A percentile compares a stretch with the other conserved stretches of the same genome.
These are phyloP conservation scores for Mimachlamys varia DNA, from an alignment of 2,888 invertebrate species.

Conservation along the genomic window DNA sequence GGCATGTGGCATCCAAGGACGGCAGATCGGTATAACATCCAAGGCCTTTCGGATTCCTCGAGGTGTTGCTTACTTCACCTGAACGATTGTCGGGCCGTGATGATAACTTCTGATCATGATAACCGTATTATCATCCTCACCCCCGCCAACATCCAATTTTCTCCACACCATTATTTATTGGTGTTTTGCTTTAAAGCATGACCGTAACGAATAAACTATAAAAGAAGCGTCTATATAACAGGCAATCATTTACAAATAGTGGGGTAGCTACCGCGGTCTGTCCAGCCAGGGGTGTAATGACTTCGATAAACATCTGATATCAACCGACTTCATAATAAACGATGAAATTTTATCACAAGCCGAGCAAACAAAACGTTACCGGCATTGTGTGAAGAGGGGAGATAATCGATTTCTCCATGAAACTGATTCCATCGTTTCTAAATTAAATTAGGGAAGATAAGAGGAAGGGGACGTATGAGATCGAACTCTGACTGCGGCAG, in stretches of 20 bases:
- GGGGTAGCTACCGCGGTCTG: conserved; percentile 10
- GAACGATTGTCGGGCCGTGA: neutral
- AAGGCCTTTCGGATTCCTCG: conserved; percentile 13
- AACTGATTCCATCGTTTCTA: conserved; percentile 34
- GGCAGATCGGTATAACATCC: neutral
- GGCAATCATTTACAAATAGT: conserved; percentile 34
- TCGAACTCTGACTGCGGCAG: conserved; percentile 13
- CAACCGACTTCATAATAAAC: conserved; percentile 38
- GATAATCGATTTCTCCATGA: conserved; percentile 28
- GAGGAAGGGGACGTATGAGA: conserved; percentile 12
- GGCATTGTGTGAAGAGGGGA: conserved; percentile 32
- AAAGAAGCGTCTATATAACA: conserved; percentile 26
- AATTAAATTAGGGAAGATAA: conserved; percentile 31
- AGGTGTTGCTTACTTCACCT: conserved; percentile 17
- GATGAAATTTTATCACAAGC: conserved; percentile 43
- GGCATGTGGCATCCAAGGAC: neutral
- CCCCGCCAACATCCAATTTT: conserved; percentile 33
- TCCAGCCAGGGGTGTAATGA: conserved; percentile 28
- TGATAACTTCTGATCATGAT: neutral
- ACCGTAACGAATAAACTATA: conserved; percentile 28
- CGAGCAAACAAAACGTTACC: conserved; percentile 42
- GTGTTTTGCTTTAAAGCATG: conserved; percentile 34
- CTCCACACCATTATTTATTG: conserved; percentile 33
- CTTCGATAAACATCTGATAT: conserved; percentile 31
- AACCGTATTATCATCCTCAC: conserved; percentile 19